Evolutionary conservation across 2,888 invertebrate species (phyloP).

Genomic region (Leucophenga maculata): DNA sequence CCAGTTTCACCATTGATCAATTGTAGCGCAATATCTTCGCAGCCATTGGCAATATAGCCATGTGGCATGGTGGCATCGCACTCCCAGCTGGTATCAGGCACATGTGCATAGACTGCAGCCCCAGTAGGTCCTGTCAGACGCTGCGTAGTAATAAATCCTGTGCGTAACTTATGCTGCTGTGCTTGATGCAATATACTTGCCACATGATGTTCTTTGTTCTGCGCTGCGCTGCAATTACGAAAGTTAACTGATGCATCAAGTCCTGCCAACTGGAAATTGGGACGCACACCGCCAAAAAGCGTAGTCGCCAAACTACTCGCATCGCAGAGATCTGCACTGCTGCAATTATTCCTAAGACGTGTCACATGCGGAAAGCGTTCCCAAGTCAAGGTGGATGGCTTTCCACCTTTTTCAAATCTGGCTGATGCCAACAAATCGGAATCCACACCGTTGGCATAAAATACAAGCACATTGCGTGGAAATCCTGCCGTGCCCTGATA

Average conservation of each 20-base stretch:
- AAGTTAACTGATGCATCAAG: constrained; percentile 77
- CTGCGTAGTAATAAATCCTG: constrained; percentile 90
- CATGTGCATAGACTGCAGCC: constrained; percentile 82
- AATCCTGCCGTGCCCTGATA: constrained; percentile 69
- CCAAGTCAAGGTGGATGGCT: constrained; percentile 74
- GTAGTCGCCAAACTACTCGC: constrained; percentile 89
- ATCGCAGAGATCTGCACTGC: constrained; percentile 86
- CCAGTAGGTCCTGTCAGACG: constrained; percentile 90
- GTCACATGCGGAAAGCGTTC: constrained; percentile 88
- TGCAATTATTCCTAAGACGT: constrained; percentile 88
- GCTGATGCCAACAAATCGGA: constrained; percentile 82
- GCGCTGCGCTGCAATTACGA: constrained; percentile 77
- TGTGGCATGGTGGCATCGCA: constrained; percentile 80
- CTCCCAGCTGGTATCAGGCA: constrained; percentile 85
- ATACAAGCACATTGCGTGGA: constrained; percentile 83
- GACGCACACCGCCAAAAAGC: constrained; percentile 84
- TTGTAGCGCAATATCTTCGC: constrained; percentile 88
- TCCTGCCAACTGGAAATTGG: constrained; percentile 82
- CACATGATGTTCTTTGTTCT: constrained; percentile 74
- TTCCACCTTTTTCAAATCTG: constrained; percentile 66
- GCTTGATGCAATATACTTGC: constrained; percentile 81
- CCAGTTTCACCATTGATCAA: constrained; percentile 85
- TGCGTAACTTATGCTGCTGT: constrained; percentile 80
- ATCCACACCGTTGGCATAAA: constrained; percentile 91
- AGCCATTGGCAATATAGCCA: constrained; percentile 71